Evolutionary conservation across 2,797 vertebrate genomes (phyloP), one percentile per base, ranked within the genome.

Genomic region (Cynopterus sphinx): DNA sequence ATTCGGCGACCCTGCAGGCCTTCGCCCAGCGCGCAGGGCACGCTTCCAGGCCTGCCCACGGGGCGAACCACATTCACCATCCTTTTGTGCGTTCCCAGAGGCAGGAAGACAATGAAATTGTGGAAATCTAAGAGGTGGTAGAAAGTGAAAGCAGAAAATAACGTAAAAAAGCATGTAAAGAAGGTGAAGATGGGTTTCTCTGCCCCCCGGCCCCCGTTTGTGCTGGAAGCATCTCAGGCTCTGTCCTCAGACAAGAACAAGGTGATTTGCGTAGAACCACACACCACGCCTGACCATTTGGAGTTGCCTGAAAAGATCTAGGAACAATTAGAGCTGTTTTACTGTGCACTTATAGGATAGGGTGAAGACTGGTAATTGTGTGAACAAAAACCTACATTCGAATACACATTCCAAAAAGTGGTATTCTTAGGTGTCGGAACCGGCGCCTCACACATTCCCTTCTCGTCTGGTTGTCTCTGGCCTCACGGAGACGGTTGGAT

Each of bases 21-120:
- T 73, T 21, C 11, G 31, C 31, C 39, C 26, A 3, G 41, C 70
- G 46, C 0, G 0, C 1, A 0, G 5, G 31, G 75, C 87, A 63
- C 43, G 89, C 96, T 49, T 57, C 53, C 0, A 0, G 3, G 78
- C 17, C n/a, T 31, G 70, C 0, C 3, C 49, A 41, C 43, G 87
- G 31, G 26, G 67, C 65, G 77, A 53, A 74, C 19, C 0, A 7
- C 36, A 51, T 49, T 59, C 95, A 96, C 67, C 36, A 31, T 86
- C 17, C 31, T 6, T 24, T 70, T 26, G 46, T 96, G 93, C 9
- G 21, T 21, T 39, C 22, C 43, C 43, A 26, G 2, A 53, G 87
- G 68, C 28, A 31, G 36, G 75, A 63, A 93, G 74, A 17, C 10
- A 55, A 51, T 92, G 77, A 87, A 31, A 77, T 1, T 26, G n/a